Conservation (phyloP, 2,797 vertebrate genomes). For the Buceros bicornis region DNA sequence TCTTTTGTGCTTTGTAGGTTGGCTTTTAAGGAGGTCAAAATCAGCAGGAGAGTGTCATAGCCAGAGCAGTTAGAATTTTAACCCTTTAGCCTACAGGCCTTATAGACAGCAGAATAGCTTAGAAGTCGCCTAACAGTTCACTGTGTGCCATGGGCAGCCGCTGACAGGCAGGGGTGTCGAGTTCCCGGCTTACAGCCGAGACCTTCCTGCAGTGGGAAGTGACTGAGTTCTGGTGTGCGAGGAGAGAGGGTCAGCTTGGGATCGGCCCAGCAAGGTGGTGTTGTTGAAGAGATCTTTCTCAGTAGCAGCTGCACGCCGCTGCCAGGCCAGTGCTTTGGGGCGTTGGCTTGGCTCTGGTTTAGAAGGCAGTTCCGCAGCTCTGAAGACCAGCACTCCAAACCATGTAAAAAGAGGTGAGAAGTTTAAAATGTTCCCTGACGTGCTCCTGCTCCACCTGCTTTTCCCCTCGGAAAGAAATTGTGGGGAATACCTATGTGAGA, state of each 20-base stretch:
- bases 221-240: background rate
- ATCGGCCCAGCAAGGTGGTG: background rate
- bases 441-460: background rate
- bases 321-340: background rate
- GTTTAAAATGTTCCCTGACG: background rate
- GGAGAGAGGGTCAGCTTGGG: background rate
- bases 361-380: background rate
- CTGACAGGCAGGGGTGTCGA: background rate
- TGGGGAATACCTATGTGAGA: background rate
- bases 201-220: constrained; percentile 3
- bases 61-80: constrained; percentile 73
- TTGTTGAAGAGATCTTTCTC: background rate
- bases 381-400: background rate
- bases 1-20: constrained; percentile 61
- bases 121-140: background rate
- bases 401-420: background rate
- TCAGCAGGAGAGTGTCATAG: constrained; percentile 71
- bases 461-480: background rate
- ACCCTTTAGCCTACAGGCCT: constrained; percentile 13
- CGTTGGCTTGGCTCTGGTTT: background rate
- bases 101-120: background rate
- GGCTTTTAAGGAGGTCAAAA: constrained; percentile 79
- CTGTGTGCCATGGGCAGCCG: background rate
- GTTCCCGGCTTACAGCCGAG: background rate
- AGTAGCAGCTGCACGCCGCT: background rate